phyloP scores from a whole-genome alignment of 2,888 invertebrate genomes.

The Ephialtes manifestator region DNA sequence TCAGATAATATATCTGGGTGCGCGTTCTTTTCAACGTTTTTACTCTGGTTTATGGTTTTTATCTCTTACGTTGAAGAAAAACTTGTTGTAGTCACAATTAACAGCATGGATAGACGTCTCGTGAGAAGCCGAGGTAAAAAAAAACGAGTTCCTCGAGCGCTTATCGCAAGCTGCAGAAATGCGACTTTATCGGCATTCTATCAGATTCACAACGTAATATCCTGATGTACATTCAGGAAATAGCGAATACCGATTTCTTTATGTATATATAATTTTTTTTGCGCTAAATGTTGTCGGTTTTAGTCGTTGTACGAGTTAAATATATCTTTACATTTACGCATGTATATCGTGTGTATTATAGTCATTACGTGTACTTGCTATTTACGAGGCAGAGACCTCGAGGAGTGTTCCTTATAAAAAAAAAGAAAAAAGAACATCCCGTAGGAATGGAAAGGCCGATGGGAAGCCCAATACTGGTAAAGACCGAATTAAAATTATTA shows the following conservation, averaged over 20 bases:
- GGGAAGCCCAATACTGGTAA: constrained; percentile 32
- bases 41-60: background rate
- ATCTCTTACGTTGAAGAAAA: background rate
- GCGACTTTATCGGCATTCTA: background rate
- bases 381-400: constrained; percentile 19
- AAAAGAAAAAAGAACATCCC: constrained; percentile 11
- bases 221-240: background rate
- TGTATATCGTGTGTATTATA: constrained; percentile 21
- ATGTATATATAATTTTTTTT: background rate
- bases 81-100: background rate
- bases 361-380: background rate
- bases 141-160: constrained; percentile 13
- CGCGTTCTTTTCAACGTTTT: constrained; percentile 12
- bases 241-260: constrained; percentile 12
- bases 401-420: constrained; percentile 55
- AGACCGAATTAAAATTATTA: constrained; percentile 41
- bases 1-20: constrained; percentile 9
- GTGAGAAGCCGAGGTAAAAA: background rate
- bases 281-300: background rate
- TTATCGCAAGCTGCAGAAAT: constrained; percentile 13
- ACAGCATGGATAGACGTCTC: background rate
- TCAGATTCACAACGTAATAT: background rate
- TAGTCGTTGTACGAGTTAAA: constrained; percentile 51
- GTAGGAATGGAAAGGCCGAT: constrained; percentile 39
- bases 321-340: constrained; percentile 29